Conservation (phyloP, 2,888 invertebrate species). For the Pseudeuparius sepicola region DNA sequence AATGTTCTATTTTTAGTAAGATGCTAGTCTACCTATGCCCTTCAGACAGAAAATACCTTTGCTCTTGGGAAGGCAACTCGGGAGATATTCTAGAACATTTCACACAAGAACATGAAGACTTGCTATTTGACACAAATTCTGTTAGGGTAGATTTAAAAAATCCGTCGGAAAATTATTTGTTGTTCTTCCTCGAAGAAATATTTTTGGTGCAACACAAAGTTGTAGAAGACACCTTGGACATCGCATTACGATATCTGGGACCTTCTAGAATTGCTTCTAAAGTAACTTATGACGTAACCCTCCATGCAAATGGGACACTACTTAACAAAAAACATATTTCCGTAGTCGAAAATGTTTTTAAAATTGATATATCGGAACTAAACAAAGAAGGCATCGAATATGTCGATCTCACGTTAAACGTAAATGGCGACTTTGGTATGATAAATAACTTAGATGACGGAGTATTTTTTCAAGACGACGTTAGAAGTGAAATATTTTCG, state of each 20-base stretch:
- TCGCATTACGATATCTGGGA: conserved; percentile 28
- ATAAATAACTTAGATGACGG: conserved; percentile 7
- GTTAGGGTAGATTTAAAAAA: conserved; percentile 24
- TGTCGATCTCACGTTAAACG: conserved; percentile 4
- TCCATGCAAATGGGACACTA: conserved; percentile 13
- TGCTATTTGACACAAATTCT: conserved; percentile 24
- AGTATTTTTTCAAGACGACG: conserved; percentile 8
- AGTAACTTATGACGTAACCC: conserved; percentile 24
- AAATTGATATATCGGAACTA: conserved; percentile 18
- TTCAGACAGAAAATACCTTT: conserved; percentile 28
- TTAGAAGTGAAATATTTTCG: not conserved
- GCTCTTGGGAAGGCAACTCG: conserved; percentile 30
- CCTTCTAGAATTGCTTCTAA: conserved; percentile 24
- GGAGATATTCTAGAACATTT: conserved; percentile 31
- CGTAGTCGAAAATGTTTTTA: conserved; percentile 16
- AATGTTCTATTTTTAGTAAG: no score
- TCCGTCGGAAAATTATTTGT: conserved; percentile 27
- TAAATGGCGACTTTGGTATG: conserved; percentile 14
- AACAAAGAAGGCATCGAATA: conserved; percentile 13
- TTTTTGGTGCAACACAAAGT: conserved; percentile 28
- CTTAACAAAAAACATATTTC: conserved; percentile 16
- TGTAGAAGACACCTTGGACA: conserved; percentile 17
- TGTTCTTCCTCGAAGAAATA: conserved; percentile 28
- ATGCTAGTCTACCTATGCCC: conserved; percentile 28
- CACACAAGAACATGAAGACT: conserved; percentile 28